Base-by-base conservation (phyloP, 2,113 vertebrate genomes). In the Cepphus grylle region DNA sequence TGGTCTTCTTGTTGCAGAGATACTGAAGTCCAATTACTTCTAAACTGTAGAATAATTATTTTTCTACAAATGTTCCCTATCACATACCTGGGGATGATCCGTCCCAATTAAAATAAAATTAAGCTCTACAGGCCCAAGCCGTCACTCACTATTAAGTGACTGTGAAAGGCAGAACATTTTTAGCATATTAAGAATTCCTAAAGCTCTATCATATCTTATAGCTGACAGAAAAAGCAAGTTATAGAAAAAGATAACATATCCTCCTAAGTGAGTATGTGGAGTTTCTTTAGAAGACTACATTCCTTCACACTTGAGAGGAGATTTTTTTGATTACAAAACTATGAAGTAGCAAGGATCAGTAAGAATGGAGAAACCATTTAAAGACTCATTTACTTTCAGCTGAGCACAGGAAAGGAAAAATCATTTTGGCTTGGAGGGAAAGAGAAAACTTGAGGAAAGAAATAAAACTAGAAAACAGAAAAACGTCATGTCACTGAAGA, bases 331-430 rank as follows among this genome's bases (percentile, higher is more conserved):
- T 93, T 96, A 85, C 27, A 82, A 83, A 95, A 91, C 45, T 79
- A 32, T 42, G 71, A 80, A 85, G 49, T 36, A 90, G 12, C 13
- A 58, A 72, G 32, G 50, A 96, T 88, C 86, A 86, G 93, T 66
- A 88, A 73, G 66, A 90, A 82, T 25, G 0, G 0, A 80, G 74
- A 95, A 91, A 89, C 45, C 53, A 5, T 77, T 95, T 90, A 86
- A 67, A 93, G 58, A 62, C 19, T 55, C 73, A 82, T 85, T 95
- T 95, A 45, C 58, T 95, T 95, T 95, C 74, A 94, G 58, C n/a
- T 85, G 19, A 83, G 32, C 45, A 66, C 45, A 87, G n/a, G 62
- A 83, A 87, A 93, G 53, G 62, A 82, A 94, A 88, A 92, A 69
- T 9, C 12, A 23, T 81, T 87, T 91, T 95, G 59, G 38, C 78